Conservation (phyloP, 1,140 invertebrate species). For the Aradophagus sp. region DNA sequence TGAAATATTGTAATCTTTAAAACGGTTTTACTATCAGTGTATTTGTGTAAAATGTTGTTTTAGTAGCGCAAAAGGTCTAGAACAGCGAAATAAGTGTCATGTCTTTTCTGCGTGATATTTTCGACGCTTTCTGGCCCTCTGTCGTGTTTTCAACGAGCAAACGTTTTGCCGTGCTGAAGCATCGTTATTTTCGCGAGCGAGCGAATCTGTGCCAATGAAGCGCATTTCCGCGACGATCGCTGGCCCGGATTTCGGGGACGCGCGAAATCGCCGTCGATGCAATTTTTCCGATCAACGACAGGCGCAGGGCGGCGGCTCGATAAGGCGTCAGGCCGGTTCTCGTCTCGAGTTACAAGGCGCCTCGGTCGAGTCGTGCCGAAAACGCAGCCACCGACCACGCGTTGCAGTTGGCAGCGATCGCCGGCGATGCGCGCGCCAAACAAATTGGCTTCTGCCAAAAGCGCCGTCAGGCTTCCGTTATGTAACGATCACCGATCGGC, state of each 20-base stretch:
- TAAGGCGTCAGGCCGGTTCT: conserved; percentile 42
- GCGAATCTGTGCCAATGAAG: conserved; percentile 18
- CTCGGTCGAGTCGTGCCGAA: conserved; percentile 67
- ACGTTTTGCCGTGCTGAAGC: no score
- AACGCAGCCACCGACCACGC: conserved; percentile 61
- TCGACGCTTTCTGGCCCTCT: no score
- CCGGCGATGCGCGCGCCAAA: conserved; percentile 71
- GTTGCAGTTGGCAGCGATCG: conserved; percentile 72
- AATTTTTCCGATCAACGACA: conserved; percentile 34
- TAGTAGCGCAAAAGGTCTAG: no score
- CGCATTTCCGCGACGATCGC: conserved; percentile 16
- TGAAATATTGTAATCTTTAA: no score
- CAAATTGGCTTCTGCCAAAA: conserved; percentile 69
- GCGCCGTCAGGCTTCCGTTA: conserved; percentile 57
- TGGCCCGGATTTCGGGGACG: conserved; percentile 11
- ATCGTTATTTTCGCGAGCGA: neutral
- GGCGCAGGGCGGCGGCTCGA: conserved; percentile 50
- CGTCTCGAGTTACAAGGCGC: conserved; percentile 70
- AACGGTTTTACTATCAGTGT: no score
- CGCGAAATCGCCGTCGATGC: neutral
- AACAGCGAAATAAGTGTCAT: no score
- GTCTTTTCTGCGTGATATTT: no score
- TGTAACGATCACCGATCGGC: conserved; percentile 60
- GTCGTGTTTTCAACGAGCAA: no score
- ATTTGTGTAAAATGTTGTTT: no score